Evolutionary conservation across 2,797 vertebrate species (phyloP), one percentile per base, ranked within the genome.

Genomic region (Bradypus variegatus): DNA sequence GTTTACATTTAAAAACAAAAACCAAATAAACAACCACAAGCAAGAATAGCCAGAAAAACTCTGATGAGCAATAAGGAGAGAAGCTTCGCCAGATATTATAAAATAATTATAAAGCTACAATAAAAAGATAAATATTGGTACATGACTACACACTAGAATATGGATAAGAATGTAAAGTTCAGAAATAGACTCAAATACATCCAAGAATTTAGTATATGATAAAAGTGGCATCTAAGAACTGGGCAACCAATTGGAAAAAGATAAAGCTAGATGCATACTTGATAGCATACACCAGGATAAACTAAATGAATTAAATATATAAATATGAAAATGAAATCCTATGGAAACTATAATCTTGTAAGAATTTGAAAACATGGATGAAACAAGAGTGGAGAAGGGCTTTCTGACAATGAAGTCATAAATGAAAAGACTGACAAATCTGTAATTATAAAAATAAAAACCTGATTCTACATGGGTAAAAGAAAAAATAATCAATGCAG

Each of bases 191-290:
- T 69, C n/a, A 82, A 77, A 89, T 64, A 89, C 15, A 65, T 53
- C 15, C 27, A 8, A 93, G 38, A 77, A 82, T 77, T 73, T 78
- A 82, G 53, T 38, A 65, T 65, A 55, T 25, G 33, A 77, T 82
- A 45, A 92, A 94, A 94, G 73, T 58, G 45, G 33, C 55, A 83
- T 78, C 64, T 89, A 88, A 87, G 78, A 87, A 87, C 31, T 69
- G 33, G 38, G 38, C 50, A 81, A 62, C 53, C 55, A 87, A 82
- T 0, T 76, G 23, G 55, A 78, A 94, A 89, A 90, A 86, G 31
- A 70, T 81, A 89, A 91, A 75, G 23, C 60, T 70, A 25, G 48
- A 89, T 60, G 36, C 23, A 89, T 6, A 86, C 6, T 21, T 58
- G 45, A 78, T 25, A 94, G 27, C n/a, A 80, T 41, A 90, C 3